These are phyloP conservation scores for Streptopelia turtur DNA, from an alignment of 2,797 vertebrate genomes.

Conservation along the genomic window DNA sequence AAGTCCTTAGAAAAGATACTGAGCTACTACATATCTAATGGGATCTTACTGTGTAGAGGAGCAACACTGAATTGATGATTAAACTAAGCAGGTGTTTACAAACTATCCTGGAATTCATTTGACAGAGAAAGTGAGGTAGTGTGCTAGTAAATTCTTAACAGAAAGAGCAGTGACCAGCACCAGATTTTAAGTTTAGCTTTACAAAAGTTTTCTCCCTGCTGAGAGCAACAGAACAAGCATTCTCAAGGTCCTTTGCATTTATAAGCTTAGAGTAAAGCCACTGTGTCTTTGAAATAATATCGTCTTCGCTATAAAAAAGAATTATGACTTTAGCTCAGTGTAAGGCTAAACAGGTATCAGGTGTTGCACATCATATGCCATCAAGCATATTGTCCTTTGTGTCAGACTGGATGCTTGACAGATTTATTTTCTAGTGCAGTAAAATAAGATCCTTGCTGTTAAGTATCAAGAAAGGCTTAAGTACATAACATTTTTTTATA, in stretches of 20 bases:
- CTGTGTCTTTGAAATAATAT: neutral
- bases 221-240: neutral
- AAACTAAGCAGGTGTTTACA: neutral
- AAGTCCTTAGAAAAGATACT: neutral
- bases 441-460: neutral
- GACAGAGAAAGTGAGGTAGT: neutral
- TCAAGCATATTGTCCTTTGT: neutral
- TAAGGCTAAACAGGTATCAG: neutral
- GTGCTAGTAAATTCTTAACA: neutral
- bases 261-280: neutral
- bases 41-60: neutral
- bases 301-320: neutral
- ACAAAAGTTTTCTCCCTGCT: neutral
- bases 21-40: neutral
- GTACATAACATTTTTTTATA: neutral
- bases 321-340: neutral
- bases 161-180: neutral
- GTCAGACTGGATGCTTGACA: neutral
- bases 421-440: neutral
- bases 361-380: neutral
- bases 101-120: neutral
- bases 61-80: neutral
- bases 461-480: neutral
- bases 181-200: conserved; percentile 26
- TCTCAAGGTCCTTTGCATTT: neutral